Percentiles rank a stretch among this genome's conserved stretches.
These are phyloP conservation scores for Phaenicophaeus curvirostris DNA, from an alignment of 2,797 vertebrate genomes.

Conservation along the genomic window DNA sequence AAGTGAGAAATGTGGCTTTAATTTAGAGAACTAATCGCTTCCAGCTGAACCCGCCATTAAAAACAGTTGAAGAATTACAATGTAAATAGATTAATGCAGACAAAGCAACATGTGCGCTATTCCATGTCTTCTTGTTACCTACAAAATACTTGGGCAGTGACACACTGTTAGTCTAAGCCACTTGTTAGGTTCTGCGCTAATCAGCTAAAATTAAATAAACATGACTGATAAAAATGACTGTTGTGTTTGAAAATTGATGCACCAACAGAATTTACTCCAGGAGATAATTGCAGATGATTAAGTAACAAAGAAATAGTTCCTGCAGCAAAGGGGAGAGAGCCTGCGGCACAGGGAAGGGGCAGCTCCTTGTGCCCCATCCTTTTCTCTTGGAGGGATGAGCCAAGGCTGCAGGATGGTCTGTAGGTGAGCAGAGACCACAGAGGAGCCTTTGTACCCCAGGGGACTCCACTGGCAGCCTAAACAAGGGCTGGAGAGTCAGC, in stretches of 20 bases:
- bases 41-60: slow-evolving; percentile 69
- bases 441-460: background rate
- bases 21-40: slow-evolving; percentile 71
- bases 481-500: background rate
- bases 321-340: background rate
- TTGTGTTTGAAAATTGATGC: slow-evolving; percentile 69
- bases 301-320: slow-evolving; percentile 44
- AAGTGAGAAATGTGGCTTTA: slow-evolving; percentile 71
- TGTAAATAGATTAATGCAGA: slow-evolving; percentile 73
- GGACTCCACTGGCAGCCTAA: background rate
- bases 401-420: background rate
- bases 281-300: slow-evolving; percentile 60
- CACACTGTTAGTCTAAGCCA: slow-evolving; percentile 67
- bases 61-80: slow-evolving; percentile 69
- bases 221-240: slow-evolving; percentile 58
- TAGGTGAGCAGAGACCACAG: background rate
- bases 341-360: background rate
- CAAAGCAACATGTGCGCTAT: slow-evolving; percentile 66
- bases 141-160: slow-evolving; percentile 64
- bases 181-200: slow-evolving; percentile 67
- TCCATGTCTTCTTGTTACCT: slow-evolving; percentile 59
- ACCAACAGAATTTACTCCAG: slow-evolving; percentile 58
- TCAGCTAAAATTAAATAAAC: slow-evolving; percentile 71
- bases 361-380: background rate
- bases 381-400: background rate